Conservation (phyloP, 2,113 vertebrate species). For the Podarcis raffonei region DNA sequence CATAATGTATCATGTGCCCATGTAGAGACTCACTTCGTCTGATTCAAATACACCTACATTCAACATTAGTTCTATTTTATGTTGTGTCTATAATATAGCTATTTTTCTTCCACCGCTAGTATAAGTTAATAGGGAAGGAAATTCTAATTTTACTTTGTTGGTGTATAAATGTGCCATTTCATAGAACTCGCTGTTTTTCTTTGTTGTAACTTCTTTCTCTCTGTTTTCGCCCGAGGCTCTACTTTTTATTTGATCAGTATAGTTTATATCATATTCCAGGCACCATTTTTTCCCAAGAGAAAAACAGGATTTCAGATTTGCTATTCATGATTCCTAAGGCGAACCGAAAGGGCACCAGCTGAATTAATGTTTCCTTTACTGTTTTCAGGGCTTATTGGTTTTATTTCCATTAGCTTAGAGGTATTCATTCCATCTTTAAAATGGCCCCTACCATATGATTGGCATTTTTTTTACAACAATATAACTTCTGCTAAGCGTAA, state of each 20-base stretch:
- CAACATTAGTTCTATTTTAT: slow-evolving; percentile 55
- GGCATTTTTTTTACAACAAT: slow-evolving; percentile 45
- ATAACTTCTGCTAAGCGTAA: slow-evolving; percentile 48
- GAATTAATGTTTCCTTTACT: slow-evolving; percentile 77
- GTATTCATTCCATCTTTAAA: slow-evolving; percentile 58
- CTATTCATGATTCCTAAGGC: slow-evolving; percentile 75
- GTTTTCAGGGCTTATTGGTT: slow-evolving; percentile 72
- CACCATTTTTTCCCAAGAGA: slow-evolving; percentile 77
- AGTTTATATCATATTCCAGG: slow-evolving; percentile 80
- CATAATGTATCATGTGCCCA: slow-evolving; percentile 17
- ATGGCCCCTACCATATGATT: slow-evolving; percentile 51
- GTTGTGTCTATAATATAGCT: slow-evolving; percentile 57
- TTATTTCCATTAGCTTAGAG: slow-evolving; percentile 73
- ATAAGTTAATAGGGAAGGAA: slow-evolving; percentile 64
- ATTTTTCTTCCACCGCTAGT: slow-evolving; percentile 70
- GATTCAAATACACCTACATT: slow-evolving; percentile 62
- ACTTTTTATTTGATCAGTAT: slow-evolving; percentile 83
- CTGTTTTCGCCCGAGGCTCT: slow-evolving; percentile 75
- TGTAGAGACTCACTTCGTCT: slow-evolving; percentile 44
- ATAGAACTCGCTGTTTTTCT: slow-evolving; percentile 79
- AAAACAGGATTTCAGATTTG: slow-evolving; percentile 78
- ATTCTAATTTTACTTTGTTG: slow-evolving; percentile 79
- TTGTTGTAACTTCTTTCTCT: slow-evolving; percentile 78
- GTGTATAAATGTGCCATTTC: slow-evolving; percentile 79
- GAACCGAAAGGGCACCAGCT: slow-evolving; percentile 68